A percentile compares a stretch with the other conserved stretches of the same genome.
phyloP scores from a whole-genome alignment of 2,888 invertebrate genomes.

The Mactromeris polynyma region DNA sequence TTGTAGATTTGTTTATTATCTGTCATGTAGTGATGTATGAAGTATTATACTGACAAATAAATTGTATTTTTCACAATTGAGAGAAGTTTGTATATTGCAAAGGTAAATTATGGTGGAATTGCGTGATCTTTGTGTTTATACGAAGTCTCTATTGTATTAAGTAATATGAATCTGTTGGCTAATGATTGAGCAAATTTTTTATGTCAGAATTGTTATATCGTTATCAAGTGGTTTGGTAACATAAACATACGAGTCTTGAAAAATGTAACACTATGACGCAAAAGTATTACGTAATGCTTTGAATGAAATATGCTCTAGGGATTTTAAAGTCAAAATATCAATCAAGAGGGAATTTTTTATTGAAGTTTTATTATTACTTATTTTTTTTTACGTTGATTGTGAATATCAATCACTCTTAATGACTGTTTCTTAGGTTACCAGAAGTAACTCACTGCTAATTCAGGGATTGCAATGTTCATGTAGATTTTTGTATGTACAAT shows the following conservation, averaged over 20 bases:
- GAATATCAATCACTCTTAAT: no score
- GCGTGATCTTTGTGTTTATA: constrained; percentile 4
- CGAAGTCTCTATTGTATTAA: not conserved
- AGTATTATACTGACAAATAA: not conserved
- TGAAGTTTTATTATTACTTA: no score
- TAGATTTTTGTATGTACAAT: no score
- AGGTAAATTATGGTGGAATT: not conserved
- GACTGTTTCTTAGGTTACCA: no score
- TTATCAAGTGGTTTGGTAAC: not conserved
- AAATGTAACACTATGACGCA: no score
- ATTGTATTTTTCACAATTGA: not conserved
- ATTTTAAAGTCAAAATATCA: no score
- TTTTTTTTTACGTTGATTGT: no score
- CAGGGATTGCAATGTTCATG: no score
- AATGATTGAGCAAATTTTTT: not conserved
- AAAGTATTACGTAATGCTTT: no score
- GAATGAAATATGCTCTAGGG: no score
- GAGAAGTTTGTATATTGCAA: not conserved
- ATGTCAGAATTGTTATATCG: not conserved
- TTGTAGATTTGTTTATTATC: constrained; percentile 34
- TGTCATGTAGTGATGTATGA: constrained; percentile 23
- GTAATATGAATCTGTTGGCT: not conserved
- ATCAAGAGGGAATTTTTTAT: no score
- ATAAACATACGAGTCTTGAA: not conserved
- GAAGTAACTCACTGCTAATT: no score